Evolutionary conservation across 2,797 vertebrate genomes (phyloP), one percentile per base, ranked within the genome.

Genomic region (Triplophysa yarkandensis): DNA sequence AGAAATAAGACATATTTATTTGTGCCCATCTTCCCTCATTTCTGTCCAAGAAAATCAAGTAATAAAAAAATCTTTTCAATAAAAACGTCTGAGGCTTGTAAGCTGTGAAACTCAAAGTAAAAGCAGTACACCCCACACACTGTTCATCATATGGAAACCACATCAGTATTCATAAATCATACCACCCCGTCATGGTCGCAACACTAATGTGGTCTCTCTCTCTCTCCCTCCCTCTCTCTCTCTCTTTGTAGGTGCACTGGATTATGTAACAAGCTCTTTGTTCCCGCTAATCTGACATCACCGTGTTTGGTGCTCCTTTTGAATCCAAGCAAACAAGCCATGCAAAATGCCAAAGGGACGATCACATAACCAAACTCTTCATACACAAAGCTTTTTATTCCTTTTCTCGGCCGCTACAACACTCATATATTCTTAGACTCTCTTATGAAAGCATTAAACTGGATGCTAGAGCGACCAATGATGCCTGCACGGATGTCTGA

Each of bases 201-300:
- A 54, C 71, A 57, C 48, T 57, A 74, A 74, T 66, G 61, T 74
- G 66, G 65, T 74, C 71, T 65, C 71, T 73, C 52, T 72, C 32
- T 72, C 61, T 55, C 17, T 55, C 14, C n/a, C 41, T 36, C 9
- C n/a, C 52, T 72, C 32, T 72, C 61, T 55, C 17, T 55, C 14
- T 44, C 41, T 36, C 9, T 43, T 16, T 43, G 46, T 27, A 57
- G 71, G 61, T 74, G 36, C 60, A 16, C 71, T 74, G 27, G 28
- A 57, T 74, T 74, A 74, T 32, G 50, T 66, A 74, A 74, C 71
- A 30, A 52, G n/a, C 27, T 23, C 36, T 57, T 70, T 46, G 27
- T 21, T 1, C 41, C 34, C 48, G 23, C 64, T 71, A 30, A 65
- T 77, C 65, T 63, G 57, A 43, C 34, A 11, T 70, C 36, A 48